Evolutionary conservation across 2,113 vertebrate species (phyloP).

Genomic region (Cheilinus undulatus): DNA sequence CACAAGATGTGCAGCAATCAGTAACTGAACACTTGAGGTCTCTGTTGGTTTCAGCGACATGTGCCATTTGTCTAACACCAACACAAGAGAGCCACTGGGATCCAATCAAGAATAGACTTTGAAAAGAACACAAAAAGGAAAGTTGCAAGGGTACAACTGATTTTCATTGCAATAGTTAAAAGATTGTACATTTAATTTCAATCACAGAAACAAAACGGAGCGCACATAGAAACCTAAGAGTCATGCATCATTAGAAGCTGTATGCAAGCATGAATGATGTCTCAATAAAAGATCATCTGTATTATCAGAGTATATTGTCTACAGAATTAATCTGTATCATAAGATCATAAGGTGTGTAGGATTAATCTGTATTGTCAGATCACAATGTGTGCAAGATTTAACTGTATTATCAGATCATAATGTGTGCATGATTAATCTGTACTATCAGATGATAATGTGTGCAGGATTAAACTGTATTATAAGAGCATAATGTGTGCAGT

Average conservation of each 20-base stretch:
- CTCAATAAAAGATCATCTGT: too few relatives aligned
- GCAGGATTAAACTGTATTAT: too few relatives aligned
- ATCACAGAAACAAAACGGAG: background rate
- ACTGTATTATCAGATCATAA: too few relatives aligned
- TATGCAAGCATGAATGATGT: too few relatives aligned
- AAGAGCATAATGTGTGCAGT: too few relatives aligned
- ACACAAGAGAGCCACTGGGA: conserved; percentile 13
- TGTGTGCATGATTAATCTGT: too few relatives aligned
- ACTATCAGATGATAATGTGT: too few relatives aligned
- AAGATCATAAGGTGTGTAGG: too few relatives aligned
- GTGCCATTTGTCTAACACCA: conserved; percentile 19
- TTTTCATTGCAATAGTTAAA: background rate
- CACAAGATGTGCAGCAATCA: background rate
- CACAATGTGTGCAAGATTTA: too few relatives aligned
- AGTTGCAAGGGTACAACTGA: background rate
- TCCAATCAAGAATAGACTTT: background rate
- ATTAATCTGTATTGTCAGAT: too few relatives aligned
- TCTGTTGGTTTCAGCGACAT: background rate
- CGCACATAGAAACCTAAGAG: background rate
- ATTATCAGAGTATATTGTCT: too few relatives aligned
- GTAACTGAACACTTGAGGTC: background rate
- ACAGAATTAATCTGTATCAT: too few relatives aligned
- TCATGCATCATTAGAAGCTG: background rate
- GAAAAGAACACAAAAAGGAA: background rate
- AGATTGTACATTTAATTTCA: background rate